A percentile compares a stretch with the other conserved stretches of the same genome.
These are phyloP conservation scores for Sarcophaga caerulescens DNA, from an alignment of 2,888 invertebrate species.

Conservation along the genomic window DNA sequence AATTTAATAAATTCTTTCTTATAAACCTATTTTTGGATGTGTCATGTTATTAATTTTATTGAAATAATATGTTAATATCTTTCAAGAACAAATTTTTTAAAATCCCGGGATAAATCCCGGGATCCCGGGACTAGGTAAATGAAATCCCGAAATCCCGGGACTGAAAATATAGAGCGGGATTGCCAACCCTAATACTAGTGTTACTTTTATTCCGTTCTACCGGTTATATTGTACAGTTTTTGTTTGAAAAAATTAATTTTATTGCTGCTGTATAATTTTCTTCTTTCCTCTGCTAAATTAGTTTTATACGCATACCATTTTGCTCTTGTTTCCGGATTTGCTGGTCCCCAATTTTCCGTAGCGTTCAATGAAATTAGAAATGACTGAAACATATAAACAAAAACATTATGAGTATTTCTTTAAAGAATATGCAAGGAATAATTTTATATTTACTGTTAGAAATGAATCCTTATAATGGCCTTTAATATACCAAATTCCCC, in stretches of 20 bases:
- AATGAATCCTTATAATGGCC: conserved; percentile 69
- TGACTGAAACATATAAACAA: conserved; percentile 39
- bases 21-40: too few relatives aligned
- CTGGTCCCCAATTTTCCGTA: conserved; percentile 84
- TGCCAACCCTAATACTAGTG: too few relatives aligned
- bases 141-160: too few relatives aligned
- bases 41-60: too few relatives aligned
- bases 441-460: conserved; percentile 68
- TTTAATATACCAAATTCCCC: conserved; percentile 78
- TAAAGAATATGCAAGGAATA: not conserved
- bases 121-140: too few relatives aligned
- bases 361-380: conserved; percentile 75
- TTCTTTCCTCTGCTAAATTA: conserved; percentile 81
- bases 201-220: conserved; percentile 53
- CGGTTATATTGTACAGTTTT: conserved; percentile 75
- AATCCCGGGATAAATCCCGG: too few relatives aligned
- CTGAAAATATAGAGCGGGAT: too few relatives aligned
- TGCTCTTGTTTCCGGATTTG: conserved; percentile 81
- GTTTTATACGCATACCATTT: conserved; percentile 84
- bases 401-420: not conserved
- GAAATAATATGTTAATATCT: too few relatives aligned
- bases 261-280: conserved; percentile 69
- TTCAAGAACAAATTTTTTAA: too few relatives aligned
- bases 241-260: conserved; percentile 75
- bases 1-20: too few relatives aligned